phyloP scores from a whole-genome alignment of 2,113 vertebrate species.

The Nesogale talazaci region DNA sequence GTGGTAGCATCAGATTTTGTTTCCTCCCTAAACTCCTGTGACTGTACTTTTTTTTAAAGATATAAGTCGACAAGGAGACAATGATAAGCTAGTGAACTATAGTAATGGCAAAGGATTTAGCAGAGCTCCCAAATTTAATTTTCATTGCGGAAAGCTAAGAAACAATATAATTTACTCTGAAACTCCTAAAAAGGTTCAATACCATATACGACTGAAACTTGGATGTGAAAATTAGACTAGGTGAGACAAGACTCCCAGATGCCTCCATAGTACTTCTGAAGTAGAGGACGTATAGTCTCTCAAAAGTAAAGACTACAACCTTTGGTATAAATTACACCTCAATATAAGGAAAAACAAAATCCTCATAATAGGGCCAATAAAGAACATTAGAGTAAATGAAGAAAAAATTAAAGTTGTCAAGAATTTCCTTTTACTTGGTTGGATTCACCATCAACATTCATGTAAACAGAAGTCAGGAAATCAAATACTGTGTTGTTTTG shows the following conservation, averaged over 20 bases:
- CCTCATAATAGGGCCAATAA: background rate
- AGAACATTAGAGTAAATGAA: background rate
- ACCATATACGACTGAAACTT: background rate
- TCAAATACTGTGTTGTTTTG: too few relatives aligned
- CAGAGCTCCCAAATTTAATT: background rate
- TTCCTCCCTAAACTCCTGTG: background rate
- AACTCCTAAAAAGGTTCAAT: background rate
- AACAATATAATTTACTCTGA: background rate
- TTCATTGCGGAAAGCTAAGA: background rate
- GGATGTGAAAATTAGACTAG: background rate
- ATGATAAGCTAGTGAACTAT: background rate
- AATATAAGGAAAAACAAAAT: background rate
- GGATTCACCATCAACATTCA: background rate
- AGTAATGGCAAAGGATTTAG: background rate
- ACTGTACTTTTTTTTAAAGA: background rate
- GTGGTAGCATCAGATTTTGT: too few relatives aligned
- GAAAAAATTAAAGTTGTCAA: background rate
- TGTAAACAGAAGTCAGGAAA: background rate
- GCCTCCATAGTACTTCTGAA: background rate
- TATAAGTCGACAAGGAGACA: conserved; percentile 3
- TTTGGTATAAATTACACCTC: background rate
- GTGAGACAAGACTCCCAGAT: background rate
- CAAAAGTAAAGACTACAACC: background rate
- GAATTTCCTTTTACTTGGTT: background rate
- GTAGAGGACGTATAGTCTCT: background rate